Base-by-base conservation (phyloP, 2,113 vertebrate genomes). In the Pygoscelis antarcticus region DNA sequence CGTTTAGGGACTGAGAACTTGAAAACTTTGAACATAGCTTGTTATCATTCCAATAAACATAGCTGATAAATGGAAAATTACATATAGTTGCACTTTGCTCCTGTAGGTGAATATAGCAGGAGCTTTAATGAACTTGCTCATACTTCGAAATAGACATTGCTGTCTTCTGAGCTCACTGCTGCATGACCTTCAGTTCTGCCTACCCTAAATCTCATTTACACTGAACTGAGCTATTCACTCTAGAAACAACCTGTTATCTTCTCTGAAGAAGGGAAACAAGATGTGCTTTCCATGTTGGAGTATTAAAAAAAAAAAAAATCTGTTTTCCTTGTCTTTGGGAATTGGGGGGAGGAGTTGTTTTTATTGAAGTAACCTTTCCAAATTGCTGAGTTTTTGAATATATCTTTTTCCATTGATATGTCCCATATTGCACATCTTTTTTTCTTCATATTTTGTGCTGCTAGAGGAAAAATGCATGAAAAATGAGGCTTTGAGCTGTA, bases 21-120 rank as follows among this genome's bases (percentile, higher is more conserved):
- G 54, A 60, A 88, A 81, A 57, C n/a, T 65, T 76, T 46, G 21
- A 58, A 75, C 34, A 51, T 44, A 70, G 42, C 23, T 86, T 71
- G 19, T 95, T 94, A 61, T 32, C 44, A 58, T 93, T 96, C 68
- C 88, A 93, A 38, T 92, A 92, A 95, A 54, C 9, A 6, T 52
- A 78, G 29, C 40, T 87, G 19, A 54, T 86, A 77, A 77, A 46
- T 77, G 2, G 70, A 85, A 86, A 68, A 44, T 36, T 25, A 11
- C 7, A 1, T 68, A 22, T 16, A 70, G 22, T 51, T 95, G 42
- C 30, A 69, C 34, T 94, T 95, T 54, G 22, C 34, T 82, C 10
- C 46, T 62, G 6, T 11, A 47, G 22, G 11, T 72, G 16, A 62
- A 20, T 44, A 44, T 47, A 78, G 38, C 58, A 61, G 68, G 54